Conservation (phyloP, 1,140 invertebrate genomes). For the Eubasilissa regina region DNA sequence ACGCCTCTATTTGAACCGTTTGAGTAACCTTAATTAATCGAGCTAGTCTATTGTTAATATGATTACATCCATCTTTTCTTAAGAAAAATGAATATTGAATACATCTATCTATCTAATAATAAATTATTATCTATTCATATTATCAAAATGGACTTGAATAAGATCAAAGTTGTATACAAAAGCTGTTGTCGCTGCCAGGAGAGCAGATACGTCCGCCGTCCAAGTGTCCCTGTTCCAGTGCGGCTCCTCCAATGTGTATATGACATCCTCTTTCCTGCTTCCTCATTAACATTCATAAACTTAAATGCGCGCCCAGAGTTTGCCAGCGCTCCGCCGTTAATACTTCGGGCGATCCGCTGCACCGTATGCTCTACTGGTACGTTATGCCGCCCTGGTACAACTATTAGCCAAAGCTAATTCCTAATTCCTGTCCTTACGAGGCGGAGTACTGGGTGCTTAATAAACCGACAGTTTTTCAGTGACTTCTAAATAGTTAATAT, state of each 20-base stretch:
- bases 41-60: too few relatives aligned
- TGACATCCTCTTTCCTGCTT: conserved; percentile 61
- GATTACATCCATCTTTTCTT: too few relatives aligned
- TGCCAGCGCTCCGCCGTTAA: conserved; percentile 57
- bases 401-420: conserved; percentile 28
- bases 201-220: neutral
- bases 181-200: neutral
- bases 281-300: conserved; percentile 62
- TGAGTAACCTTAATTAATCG: too few relatives aligned
- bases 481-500: too few relatives aligned
- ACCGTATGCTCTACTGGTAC: conserved; percentile 36
- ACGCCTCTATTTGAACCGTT: too few relatives aligned
- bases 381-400: neutral
- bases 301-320: conserved; percentile 61
- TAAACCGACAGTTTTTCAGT: neutral
- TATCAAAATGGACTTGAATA: neutral
- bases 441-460: conserved; percentile 8
- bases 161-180: neutral
- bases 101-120: neutral
- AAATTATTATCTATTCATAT: neutral
- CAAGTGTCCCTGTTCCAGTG: conserved; percentile 47
- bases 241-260: conserved; percentile 58
- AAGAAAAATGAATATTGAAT: too few relatives aligned
- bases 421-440: conserved; percentile 27
- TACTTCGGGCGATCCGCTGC: conserved; percentile 54